These are phyloP conservation scores for Cancer borealis DNA, from an alignment of 2,888 invertebrate genomes.

Conservation along the genomic window DNA sequence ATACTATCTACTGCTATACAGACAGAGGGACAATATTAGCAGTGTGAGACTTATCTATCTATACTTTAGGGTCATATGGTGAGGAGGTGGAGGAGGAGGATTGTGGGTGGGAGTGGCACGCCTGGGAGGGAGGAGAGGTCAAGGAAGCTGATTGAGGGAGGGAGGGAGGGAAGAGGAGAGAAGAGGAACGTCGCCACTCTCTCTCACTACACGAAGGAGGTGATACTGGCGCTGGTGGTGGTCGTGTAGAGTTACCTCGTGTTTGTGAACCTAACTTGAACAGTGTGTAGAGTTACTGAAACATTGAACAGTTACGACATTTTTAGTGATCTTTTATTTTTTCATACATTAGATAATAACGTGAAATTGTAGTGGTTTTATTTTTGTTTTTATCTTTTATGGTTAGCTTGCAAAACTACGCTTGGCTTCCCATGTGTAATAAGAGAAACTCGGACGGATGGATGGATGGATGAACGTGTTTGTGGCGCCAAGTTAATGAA, in stretches of 20 bases:
- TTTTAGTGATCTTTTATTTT: too few relatives aligned
- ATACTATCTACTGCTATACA: background rate
- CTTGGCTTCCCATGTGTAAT: background rate
- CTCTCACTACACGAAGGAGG: background rate
- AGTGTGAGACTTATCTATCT: background rate
- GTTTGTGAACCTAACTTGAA: background rate
- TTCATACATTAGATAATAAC: too few relatives aligned
- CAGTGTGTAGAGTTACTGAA: background rate
- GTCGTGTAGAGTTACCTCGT: background rate
- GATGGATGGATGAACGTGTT: too few relatives aligned
- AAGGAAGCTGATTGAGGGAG: constrained; percentile 17
- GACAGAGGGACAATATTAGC: background rate
- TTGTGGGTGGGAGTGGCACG: background rate
- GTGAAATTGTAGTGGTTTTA: too few relatives aligned
- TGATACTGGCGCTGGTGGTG: background rate
- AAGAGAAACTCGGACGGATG: background rate
- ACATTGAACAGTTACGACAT: background rate
- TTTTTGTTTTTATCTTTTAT: too few relatives aligned
- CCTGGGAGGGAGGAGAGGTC: background rate
- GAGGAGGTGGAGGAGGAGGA: background rate
- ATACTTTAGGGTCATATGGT: background rate
- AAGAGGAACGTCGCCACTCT: background rate
- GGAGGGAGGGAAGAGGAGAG: background rate
- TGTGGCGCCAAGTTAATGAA: constrained; percentile 18
- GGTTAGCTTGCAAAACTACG: too few relatives aligned